These are phyloP conservation scores for Engystomops pustulosus DNA, from an alignment of 2,113 vertebrate genomes.

Conservation along the genomic window DNA sequence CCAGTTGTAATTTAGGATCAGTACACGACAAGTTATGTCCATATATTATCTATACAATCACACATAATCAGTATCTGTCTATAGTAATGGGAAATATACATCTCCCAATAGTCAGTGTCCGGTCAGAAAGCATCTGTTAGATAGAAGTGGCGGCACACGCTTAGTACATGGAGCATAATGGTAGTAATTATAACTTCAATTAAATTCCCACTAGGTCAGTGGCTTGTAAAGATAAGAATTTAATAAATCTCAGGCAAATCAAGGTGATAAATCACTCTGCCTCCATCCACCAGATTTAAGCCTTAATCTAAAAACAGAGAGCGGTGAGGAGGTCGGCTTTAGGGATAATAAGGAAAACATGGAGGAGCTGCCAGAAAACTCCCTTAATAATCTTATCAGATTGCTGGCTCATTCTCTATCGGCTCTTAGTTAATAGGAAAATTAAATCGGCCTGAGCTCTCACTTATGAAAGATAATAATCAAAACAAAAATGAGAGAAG, in stretches of 20 bases:
- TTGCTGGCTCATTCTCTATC: slow-evolving; percentile 2
- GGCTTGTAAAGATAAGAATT: slow-evolving; percentile 69
- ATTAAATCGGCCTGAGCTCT: not conserved
- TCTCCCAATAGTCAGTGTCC: not conserved
- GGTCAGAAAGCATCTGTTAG: not conserved
- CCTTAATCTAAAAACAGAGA: slow-evolving; percentile 75
- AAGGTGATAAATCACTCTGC: slow-evolving; percentile 67
- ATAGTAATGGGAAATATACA: not conserved
- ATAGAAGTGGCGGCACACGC: slow-evolving; percentile 27
- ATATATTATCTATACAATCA: no score
- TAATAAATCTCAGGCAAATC: slow-evolving; percentile 71
- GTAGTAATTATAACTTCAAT: slow-evolving; percentile 67
- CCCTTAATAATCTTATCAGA: slow-evolving; percentile 33
- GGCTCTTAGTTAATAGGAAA: not conserved
- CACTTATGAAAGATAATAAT: not conserved
- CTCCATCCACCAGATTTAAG: slow-evolving; percentile 64
- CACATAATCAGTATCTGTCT: no score
- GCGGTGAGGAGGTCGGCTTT: slow-evolving; percentile 67
- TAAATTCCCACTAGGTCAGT: slow-evolving; percentile 62
- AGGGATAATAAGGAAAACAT: slow-evolving; percentile 63
- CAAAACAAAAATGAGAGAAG: not conserved
- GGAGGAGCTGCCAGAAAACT: slow-evolving; percentile 6
- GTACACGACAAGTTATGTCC: no score
- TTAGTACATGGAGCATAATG: slow-evolving; percentile 62
- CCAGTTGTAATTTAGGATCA: no score